These are phyloP conservation scores for Laticauda colubrina DNA, from an alignment of 2,113 vertebrate species.

Conservation along the genomic window DNA sequence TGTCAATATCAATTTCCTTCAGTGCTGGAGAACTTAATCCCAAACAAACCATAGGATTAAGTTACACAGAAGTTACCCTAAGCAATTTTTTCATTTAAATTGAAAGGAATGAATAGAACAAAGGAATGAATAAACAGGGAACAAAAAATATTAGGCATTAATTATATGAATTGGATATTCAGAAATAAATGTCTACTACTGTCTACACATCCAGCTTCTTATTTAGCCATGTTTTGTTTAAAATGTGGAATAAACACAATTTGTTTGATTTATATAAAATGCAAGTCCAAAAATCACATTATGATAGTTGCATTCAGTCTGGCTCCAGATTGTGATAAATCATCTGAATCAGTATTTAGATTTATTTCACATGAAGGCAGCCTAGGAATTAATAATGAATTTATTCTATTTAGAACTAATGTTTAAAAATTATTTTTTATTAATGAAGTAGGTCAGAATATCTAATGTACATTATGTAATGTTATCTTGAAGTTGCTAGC, in stretches of 20 bases:
- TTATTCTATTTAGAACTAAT: not conserved
- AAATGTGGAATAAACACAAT: not conserved
- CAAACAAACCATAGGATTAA: not conserved
- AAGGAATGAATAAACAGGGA: not conserved
- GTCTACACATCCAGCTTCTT: not conserved
- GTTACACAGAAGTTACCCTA: not conserved
- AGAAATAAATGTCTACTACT: not conserved
- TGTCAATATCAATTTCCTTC: not conserved
- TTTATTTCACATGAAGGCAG: not conserved
- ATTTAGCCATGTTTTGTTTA: not conserved
- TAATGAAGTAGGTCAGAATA: not conserved
- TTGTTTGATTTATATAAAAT: not conserved
- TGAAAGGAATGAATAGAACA: not conserved
- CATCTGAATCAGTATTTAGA: not conserved
- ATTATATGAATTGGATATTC: not conserved
- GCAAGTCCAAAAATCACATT: not conserved
- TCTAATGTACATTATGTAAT: not conserved
- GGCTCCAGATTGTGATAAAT: not conserved
- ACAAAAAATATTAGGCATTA: not conserved
- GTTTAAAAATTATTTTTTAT: not conserved
- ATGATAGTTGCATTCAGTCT: not conserved
- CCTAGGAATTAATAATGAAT: not conserved
- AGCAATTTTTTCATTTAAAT: not conserved
- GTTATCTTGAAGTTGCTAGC: not conserved
- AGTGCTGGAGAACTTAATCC: not conserved